phyloP scores from a whole-genome alignment of 2,888 invertebrate species.

The Lobophora halterata region DNA sequence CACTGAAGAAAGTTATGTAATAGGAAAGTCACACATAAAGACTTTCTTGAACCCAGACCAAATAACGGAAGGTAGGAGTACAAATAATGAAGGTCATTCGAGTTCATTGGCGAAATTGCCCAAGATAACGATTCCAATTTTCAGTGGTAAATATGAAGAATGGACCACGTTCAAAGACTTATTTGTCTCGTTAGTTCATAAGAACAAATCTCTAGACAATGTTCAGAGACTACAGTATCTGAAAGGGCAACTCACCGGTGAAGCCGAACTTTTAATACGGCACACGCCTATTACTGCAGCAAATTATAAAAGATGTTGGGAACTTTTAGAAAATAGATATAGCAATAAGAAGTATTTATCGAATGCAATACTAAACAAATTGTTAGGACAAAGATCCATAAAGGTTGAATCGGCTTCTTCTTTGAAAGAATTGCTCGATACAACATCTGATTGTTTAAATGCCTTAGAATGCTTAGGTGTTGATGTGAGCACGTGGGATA shows the following conservation, averaged over 20 bases:
- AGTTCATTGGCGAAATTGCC: constrained; percentile 2
- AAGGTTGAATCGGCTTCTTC: not conserved
- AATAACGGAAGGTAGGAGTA: not conserved
- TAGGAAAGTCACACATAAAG: not conserved
- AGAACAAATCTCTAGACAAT: constrained; percentile 2
- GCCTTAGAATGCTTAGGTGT: constrained; percentile 16
- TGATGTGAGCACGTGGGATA: constrained; percentile 21
- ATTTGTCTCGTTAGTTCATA: constrained; percentile 1
- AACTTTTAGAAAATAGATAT: constrained; percentile 25
- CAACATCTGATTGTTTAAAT: constrained; percentile 25
- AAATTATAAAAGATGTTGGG: constrained; percentile 31
- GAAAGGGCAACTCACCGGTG: constrained; percentile 6
- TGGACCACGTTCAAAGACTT: not conserved
- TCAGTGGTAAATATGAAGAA: constrained; percentile 2
- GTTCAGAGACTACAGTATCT: constrained; percentile 4
- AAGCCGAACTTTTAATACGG: constrained; percentile 31
- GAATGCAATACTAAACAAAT: constrained; percentile 28
- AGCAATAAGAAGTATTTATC: constrained; percentile 30
- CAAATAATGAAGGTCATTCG: constrained; percentile 1
- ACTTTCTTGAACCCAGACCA: not conserved
- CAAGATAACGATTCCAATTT: constrained; percentile 1
- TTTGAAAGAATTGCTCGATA: constrained; percentile 16
- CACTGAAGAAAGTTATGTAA: not conserved
- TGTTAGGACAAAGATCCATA: constrained; percentile 1
- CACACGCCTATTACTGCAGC: constrained; percentile 29